A percentile compares a stretch with the other conserved stretches of the same genome.
Evolutionary conservation across 2,797 vertebrate genomes (phyloP).

Genomic region (Artibeus jamaicensis): DNA sequence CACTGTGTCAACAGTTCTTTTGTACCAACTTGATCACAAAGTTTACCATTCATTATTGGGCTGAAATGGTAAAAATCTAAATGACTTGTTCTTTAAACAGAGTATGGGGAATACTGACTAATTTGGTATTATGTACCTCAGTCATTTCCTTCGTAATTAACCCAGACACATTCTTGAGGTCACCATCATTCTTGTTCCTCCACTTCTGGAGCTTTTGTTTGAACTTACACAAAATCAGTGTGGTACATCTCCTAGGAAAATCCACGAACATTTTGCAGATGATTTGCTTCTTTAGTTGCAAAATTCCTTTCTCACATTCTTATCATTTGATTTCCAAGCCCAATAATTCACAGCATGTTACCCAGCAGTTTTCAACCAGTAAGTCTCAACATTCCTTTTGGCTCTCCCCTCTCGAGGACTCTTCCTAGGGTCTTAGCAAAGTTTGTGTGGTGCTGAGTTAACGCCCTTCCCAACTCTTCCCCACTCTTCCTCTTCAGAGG

Average conservation of each 20-base stretch:
- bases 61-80: not conserved
- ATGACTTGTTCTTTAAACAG: not conserved
- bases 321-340: not conserved
- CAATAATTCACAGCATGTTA: not conserved
- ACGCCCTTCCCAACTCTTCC: not conserved
- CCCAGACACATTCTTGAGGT: not conserved
- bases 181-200: not conserved
- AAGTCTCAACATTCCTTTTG: not conserved
- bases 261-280: not conserved
- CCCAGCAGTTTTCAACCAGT: not conserved
- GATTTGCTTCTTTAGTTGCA: not conserved
- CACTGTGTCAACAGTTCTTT: not conserved
- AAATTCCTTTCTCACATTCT: not conserved
- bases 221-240: not conserved
- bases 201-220: not conserved
- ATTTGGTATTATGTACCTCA: not conserved
- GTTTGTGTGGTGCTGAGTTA: not conserved
- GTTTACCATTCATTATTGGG: not conserved
- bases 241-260: not conserved
- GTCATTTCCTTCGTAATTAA: not conserved
- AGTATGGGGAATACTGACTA: not conserved
- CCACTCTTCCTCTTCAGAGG: not conserved
- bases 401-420: not conserved
- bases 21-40: not conserved
- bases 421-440: not conserved